These are phyloP conservation scores for Cromileptes altivelis DNA, from an alignment of 2,113 vertebrate genomes.

Conservation along the genomic window DNA sequence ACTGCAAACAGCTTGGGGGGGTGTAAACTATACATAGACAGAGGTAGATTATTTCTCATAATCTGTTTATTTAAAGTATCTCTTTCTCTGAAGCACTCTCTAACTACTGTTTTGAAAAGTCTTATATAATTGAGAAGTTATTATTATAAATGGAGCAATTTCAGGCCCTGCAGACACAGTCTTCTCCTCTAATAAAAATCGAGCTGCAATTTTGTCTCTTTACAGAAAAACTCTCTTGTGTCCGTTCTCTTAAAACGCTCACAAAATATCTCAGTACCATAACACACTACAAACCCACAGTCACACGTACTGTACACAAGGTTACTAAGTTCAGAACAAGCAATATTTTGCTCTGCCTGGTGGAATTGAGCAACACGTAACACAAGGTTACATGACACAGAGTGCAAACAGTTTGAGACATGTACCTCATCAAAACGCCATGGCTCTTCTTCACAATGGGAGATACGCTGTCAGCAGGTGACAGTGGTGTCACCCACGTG, in stretches of 20 bases:
- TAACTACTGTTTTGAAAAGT: slow-evolving; percentile 19
- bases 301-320: background rate
- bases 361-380: slow-evolving; percentile 8
- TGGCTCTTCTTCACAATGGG: background rate
- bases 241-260: slow-evolving; percentile 20
- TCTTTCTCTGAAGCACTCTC: slow-evolving; percentile 23
- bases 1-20: slow-evolving; percentile 28
- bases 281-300: slow-evolving; percentile 2
- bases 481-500: background rate
- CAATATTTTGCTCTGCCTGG: slow-evolving; percentile 11
- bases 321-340: slow-evolving; percentile 15
- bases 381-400: slow-evolving; percentile 5
- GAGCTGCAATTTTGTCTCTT: slow-evolving; percentile 29
- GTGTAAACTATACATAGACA: slow-evolving; percentile 27
- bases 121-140: slow-evolving; percentile 34
- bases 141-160: slow-evolving; percentile 42
- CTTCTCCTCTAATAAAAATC: slow-evolving; percentile 32
- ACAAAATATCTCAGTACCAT: background rate
- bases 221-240: background rate
- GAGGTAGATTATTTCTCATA: slow-evolving; percentile 31
- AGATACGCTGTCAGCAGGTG: background rate
- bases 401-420: slow-evolving; percentile 11
- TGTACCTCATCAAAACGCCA: slow-evolving; percentile 1
- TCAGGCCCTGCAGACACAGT: background rate
- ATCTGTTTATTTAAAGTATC: slow-evolving; percentile 54